Percentiles rank a stretch among this genome's conserved stretches.
phyloP scores from a whole-genome alignment of 2,113 vertebrate species.

The Seriola dumerili region DNA sequence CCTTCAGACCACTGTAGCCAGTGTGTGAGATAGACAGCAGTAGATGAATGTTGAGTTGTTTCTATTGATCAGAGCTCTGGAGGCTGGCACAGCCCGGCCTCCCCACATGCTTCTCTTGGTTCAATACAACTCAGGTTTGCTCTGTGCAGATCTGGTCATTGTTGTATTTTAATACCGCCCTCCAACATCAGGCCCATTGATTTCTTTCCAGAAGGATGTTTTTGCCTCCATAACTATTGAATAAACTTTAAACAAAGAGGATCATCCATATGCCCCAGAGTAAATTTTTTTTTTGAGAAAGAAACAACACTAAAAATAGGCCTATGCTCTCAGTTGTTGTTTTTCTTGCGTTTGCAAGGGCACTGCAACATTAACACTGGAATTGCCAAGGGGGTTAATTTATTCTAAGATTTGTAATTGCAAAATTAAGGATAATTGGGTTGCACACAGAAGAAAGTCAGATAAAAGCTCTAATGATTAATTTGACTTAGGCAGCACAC shows the following conservation, averaged over 20 bases:
- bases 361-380: constrained; percentile 75
- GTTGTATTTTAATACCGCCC: constrained; percentile 75
- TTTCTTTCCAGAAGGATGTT: constrained; percentile 79
- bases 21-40: constrained; percentile 61
- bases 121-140: constrained; percentile 74
- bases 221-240: constrained; percentile 78
- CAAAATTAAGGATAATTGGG: constrained; percentile 82
- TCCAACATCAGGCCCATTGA: constrained; percentile 79
- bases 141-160: constrained; percentile 66
- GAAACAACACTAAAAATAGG: constrained; percentile 74
- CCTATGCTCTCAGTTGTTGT: constrained; percentile 54
- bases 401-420: constrained; percentile 79
- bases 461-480: constrained; percentile 82
- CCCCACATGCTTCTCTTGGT: constrained; percentile 54
- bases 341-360: constrained; percentile 68
- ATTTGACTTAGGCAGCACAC: constrained; percentile 71
- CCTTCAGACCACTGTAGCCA: constrained; percentile 46
- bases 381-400: constrained; percentile 79
- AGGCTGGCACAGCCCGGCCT: constrained; percentile 66
- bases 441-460: constrained; percentile 73
- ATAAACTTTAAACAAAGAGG: constrained; percentile 81
- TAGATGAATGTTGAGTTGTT: constrained; percentile 71
- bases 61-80: constrained; percentile 78
- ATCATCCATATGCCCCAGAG: constrained; percentile 77
- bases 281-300: constrained; percentile 43